Evolutionary conservation across 2,113 vertebrate genomes (phyloP), one percentile per base, ranked within the genome.

Genomic region (Leptocoma aspasia): DNA sequence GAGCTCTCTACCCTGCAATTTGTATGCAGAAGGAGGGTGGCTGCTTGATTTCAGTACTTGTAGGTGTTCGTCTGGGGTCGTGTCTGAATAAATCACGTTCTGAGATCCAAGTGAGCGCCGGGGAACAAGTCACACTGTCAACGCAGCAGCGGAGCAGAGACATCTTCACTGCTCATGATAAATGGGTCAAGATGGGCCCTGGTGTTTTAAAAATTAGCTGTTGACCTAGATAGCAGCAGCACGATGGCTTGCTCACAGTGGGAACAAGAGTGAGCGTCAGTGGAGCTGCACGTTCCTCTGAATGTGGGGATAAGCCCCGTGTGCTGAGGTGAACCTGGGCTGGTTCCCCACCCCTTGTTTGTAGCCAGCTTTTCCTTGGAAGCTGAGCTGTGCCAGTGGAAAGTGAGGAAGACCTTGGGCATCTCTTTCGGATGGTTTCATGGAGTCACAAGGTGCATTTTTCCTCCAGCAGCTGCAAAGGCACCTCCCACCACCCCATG

Each of bases 121-220:
- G 19, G 69, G 86, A 84, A 35, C 49, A 13, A 79, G 57, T 30
- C 0, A 0, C 10, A 0, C 44, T 90, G 87, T 91, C 84, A 83
- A 1, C 0, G 1, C 1, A 0, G 73, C 59, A 61, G 61, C 4
- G 0, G 30, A 57, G 31, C 44, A 80, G 86, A 91, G 60, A 47
- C 7, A 17, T 78, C 71, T 81, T 72, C 82, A 66, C 89, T 85
- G 86, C 71, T 68, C 0, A 0, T 61, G 64, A 81, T 95, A 96
- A 96, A 77, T 96, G 88, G 92, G 94, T 93, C 94, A 94, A 17
- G 92, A 95, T 82, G 79, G 87, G 94, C 81, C 87, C 90, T 3
- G 2, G 75, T 82, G 90, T 86, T 91, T 90, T 82, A 94, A 88
- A 95, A 95, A 94, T 90, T 80, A 91, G 82, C 93, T 92, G 87